Conservation (phyloP, 64 coral and sea anemone species). For the Actinia tenebrosa region DNA sequence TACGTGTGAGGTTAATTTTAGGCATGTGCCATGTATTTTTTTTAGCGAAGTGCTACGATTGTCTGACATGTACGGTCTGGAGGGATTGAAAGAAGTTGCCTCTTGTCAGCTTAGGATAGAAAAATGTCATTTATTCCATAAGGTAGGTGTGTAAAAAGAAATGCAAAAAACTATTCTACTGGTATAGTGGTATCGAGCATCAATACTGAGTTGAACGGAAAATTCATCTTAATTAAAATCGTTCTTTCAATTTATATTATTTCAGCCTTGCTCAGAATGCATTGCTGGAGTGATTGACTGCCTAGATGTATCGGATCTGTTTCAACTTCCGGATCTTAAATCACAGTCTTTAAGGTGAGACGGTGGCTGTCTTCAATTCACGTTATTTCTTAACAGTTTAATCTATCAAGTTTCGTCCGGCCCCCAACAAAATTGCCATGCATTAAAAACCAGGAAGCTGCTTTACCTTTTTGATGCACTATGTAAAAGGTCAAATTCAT, state of each 20-base stretch:
- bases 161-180: background rate
- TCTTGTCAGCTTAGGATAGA: conserved; percentile 56
- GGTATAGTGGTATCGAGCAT: too few relatives aligned
- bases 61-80: conserved; percentile 77
- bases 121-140: conserved; percentile 87
- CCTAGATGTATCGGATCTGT: conserved; percentile 49
- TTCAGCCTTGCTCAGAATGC: conserved; percentile 49
- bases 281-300: conserved; percentile 32
- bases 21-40: background rate
- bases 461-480: background rate
- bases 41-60: conserved; percentile 65
- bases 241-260: background rate
- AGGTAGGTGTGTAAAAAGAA: conserved; percentile 35
- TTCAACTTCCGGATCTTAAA: conserved; percentile 38
- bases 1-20: background rate
- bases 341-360: conserved; percentile 42
- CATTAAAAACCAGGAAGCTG: too few relatives aligned
- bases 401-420: too few relatives aligned
- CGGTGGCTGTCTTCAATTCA: background rate
- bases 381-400: too few relatives aligned
- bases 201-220: too few relatives aligned
- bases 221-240: too few relatives aligned
- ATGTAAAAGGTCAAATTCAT: background rate
- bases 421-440: too few relatives aligned
- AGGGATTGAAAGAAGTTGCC: conserved; percentile 73